A percentile compares a stretch with the other conserved stretches of the same genome.
phyloP scores from a whole-genome alignment of 2,113 vertebrate species.

The Rhynchopsitta pachyrhyncha region DNA sequence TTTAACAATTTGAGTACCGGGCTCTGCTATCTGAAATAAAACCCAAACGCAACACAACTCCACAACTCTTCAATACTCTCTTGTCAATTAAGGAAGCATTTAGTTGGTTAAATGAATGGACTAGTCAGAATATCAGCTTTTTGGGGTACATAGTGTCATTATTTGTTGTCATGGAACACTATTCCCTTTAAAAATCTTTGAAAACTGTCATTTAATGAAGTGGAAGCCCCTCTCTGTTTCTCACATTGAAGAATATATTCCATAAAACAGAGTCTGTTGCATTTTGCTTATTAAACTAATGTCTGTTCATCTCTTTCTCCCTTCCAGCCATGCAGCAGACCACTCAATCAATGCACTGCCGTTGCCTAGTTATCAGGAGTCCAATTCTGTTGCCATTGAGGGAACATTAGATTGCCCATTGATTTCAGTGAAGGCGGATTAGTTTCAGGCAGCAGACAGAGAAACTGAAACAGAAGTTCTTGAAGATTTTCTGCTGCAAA shows the following conservation, averaged over 20 bases:
- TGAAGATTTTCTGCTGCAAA: neutral
- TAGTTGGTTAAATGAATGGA: slow-evolving; percentile 11
- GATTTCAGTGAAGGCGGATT: neutral
- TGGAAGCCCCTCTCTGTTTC: neutral
- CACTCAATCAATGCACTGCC: neutral
- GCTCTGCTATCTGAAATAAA: neutral
- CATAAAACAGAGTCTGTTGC: neutral
- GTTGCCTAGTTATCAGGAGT: slow-evolving; percentile 8
- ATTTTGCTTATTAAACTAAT: slow-evolving; percentile 20
- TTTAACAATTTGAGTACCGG: neutral
- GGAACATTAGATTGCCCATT: neutral
- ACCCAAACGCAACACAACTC: neutral
- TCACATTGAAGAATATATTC: neutral
- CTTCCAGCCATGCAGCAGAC: neutral
- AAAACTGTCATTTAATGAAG: slow-evolving; percentile 19
- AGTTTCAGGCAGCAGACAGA: neutral
- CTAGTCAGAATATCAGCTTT: slow-evolving; percentile 5
- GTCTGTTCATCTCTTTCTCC: neutral
- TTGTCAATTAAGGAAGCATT: slow-evolving; percentile 21
- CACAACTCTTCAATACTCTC: neutral
- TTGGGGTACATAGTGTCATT: neutral
- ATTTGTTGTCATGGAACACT: slow-evolving; percentile 20
- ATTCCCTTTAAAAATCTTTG: slow-evolving; percentile 1
- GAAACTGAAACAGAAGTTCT: neutral
- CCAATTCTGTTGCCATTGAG: neutral